Evolutionary conservation across 2,797 vertebrate genomes (phyloP), one percentile per base, ranked within the genome.

Genomic region (Anomalospiza imberbis): DNA sequence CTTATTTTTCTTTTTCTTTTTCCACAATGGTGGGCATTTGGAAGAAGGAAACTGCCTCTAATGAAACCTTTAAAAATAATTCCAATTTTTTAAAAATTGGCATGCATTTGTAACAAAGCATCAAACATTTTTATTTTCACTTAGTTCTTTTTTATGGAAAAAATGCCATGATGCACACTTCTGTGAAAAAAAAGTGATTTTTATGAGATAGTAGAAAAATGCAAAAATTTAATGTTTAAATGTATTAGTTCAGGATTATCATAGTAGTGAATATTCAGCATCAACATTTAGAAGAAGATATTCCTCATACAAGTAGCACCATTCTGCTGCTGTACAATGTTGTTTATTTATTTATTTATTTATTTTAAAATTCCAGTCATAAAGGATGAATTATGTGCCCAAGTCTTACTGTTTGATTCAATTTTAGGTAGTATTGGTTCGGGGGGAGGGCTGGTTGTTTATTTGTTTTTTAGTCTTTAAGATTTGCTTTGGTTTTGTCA

Each of bases 21-120:
- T 36, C 1, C 8, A 31, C 2, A 38, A 11, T 22, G 5, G 2
- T n/a, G 47, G 42, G 13, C 5, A 73, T 44, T 4, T 55, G 4
- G 53, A 73, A 72, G 17, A 86, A n/a, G 3, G 6, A 68, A 61
- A 28, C 12, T 24, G 3, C 2, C 13, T 38, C 6, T 62, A 81
- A 53, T 20, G 3, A 78, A 92, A 57, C 2, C 5, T 34, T 11
- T 7, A 48, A 55, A 66, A 78, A 57, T n/a, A 47, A 47, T 65
- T 26, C 29, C 1, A 21, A 16, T 8, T 36, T 54, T 68, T 12
- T 0, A 20, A 31, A 32, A 47, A 42, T 47, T 45, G 1, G 0
- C 29, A 45, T 34, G 16, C 1, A n/a, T 63, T 82, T 92, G 1
- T 63, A 77, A 36, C 10, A 84, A 31, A 12, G 4, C 7, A 63